Evolutionary conservation across 2,113 vertebrate species (phyloP).

Genomic region (Mungos mungo): DNA sequence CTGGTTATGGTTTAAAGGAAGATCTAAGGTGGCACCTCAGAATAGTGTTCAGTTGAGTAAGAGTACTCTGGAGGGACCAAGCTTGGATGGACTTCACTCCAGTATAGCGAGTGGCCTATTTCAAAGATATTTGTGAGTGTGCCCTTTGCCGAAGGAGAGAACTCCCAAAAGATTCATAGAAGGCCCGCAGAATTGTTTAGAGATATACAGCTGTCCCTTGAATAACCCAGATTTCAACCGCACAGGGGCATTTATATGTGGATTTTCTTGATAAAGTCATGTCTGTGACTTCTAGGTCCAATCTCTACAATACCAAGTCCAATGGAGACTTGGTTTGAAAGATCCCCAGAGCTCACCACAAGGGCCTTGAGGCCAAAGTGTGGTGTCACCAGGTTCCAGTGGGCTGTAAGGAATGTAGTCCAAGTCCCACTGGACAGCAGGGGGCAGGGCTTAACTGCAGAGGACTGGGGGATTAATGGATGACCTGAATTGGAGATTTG

Average conservation of each 20-base stretch:
- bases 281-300: not conserved
- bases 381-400: not conserved
- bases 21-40: not conserved
- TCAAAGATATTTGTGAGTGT: not conserved
- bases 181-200: not conserved
- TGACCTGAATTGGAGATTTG: not conserved
- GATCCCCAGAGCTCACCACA: not conserved
- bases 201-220: not conserved
- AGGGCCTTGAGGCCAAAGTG: not conserved
- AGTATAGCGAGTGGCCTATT: not conserved
- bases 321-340: accelerated
- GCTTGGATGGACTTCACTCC: too few relatives aligned
- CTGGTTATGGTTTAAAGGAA: not conserved
- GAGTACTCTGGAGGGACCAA: not conserved
- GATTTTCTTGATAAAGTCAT: too few relatives aligned
- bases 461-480: not conserved
- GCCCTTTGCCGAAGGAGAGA: not conserved
- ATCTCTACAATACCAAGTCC: accelerated
- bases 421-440: accelerated
- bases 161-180: not conserved
- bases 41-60: not conserved
- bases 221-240: too few relatives aligned
- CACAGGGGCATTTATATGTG: too few relatives aligned
- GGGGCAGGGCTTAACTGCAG: accelerated
- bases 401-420: not conserved